Evolutionary conservation across 1,140 invertebrate genomes (phyloP).

Genomic region (Gerris buenoi): DNA sequence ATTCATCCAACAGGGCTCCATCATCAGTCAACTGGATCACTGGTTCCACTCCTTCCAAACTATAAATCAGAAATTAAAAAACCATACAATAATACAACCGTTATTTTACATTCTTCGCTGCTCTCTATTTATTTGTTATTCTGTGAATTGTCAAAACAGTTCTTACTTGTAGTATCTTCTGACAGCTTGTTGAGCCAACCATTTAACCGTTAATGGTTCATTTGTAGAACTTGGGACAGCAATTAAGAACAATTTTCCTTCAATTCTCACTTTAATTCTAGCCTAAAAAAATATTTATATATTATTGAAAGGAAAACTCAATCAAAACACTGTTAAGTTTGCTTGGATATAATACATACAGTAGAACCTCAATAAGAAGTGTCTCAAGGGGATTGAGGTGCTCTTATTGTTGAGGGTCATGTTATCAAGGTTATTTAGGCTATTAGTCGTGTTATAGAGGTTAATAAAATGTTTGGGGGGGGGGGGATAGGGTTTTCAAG

Average conservation of each 20-base stretch:
- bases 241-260: conserved; percentile 20
- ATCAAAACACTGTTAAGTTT: too few species aligned
- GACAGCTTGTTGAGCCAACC: conserved; percentile 51
- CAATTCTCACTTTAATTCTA: conserved; percentile 19
- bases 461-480: too few species aligned
- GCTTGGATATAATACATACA: too few species aligned
- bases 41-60: conserved; percentile 45
- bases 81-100: neutral
- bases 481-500: too few species aligned
- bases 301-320: neutral
- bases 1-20: conserved; percentile 46
- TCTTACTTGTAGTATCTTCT: conserved; percentile 50
- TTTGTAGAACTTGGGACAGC: conserved; percentile 12
- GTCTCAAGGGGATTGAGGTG: too few species aligned
- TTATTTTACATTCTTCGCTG: neutral
- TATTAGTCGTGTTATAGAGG: too few species aligned
- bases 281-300: conserved; percentile 3
- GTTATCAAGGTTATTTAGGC: too few species aligned
- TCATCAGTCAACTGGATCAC: conserved; percentile 43
- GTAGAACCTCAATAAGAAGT: too few species aligned
- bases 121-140: conserved; percentile 13
- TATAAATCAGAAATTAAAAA: conserved; percentile 25
- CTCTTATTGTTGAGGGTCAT: too few species aligned
- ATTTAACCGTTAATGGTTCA: conserved; percentile 27
- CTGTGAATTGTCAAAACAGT: neutral